Percentiles rank a stretch among this genome's conserved stretches.
Evolutionary conservation across 2,888 invertebrate species (phyloP).

Genomic region (Tigriopus californicus): DNA sequence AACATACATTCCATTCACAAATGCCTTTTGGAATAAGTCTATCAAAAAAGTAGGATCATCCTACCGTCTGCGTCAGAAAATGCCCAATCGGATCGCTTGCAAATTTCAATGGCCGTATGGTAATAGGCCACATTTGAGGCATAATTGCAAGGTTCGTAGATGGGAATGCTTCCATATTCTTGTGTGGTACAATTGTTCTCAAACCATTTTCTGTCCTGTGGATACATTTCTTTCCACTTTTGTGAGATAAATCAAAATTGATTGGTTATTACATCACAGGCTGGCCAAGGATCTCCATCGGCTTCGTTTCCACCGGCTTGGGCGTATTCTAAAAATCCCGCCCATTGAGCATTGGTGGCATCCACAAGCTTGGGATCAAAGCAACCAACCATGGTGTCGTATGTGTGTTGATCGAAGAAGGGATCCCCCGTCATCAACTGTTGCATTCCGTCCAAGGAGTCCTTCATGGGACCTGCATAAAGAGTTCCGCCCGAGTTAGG

Average conservation of each 20-base stretch:
- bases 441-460: not conserved
- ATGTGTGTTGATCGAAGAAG: not conserved
- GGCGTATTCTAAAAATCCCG: not conserved
- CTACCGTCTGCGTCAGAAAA: not conserved
- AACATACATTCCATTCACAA: not conserved
- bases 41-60: not conserved
- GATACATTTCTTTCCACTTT: too few relatives aligned
- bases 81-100: not conserved
- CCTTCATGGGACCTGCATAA: not conserved
- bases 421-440: not conserved
- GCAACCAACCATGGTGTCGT: not conserved
- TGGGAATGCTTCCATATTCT: slow-evolving; percentile 7
- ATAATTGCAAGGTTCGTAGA: slow-evolving; percentile 14
- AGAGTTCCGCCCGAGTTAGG: too few relatives aligned
- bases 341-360: not conserved
- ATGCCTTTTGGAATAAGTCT: not conserved
- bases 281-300: not conserved
- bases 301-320: not conserved
- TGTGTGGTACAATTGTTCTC: slow-evolving; percentile 9
- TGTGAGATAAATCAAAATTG: too few relatives aligned
- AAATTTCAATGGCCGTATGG: slow-evolving; percentile 12
- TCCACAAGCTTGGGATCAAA: not conserved
- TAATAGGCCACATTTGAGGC: slow-evolving; percentile 13
- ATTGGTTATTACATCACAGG: not conserved
- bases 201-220: not conserved